Evolutionary conservation across 2,888 invertebrate genomes (phyloP).

Genomic region (Campopleginae sp.): DNA sequence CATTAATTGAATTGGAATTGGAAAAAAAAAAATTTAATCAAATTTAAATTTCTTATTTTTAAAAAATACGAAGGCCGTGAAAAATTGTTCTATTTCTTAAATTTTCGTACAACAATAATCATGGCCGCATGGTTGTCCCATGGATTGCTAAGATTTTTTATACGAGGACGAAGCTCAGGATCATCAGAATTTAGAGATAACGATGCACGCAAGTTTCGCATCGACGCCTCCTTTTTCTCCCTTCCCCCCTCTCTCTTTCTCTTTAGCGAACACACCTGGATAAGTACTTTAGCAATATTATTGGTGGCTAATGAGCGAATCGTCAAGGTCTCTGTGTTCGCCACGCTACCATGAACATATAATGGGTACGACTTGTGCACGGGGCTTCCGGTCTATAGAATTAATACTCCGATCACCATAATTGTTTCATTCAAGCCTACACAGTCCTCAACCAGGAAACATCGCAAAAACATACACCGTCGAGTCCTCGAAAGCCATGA

Average conservation of each 20-base stretch:
- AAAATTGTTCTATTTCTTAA: no score
- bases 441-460: not conserved
- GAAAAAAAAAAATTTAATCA: no score
- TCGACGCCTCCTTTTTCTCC: slow-evolving; percentile 14
- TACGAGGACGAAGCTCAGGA: slow-evolving; percentile 26
- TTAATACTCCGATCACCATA: slow-evolving; percentile 41
- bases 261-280: slow-evolving; percentile 66
- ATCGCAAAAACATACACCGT: not conserved
- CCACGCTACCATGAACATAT: slow-evolving; percentile 60
- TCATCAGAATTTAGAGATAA: slow-evolving; percentile 49
- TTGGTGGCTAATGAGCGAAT: slow-evolving; percentile 76
- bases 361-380: slow-evolving; percentile 27
- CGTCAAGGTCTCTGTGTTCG: slow-evolving; percentile 73
- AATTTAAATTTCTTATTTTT: no score
- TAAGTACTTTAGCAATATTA: slow-evolving; percentile 74
- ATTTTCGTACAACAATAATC: not conserved
- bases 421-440: slow-evolving; percentile 30
- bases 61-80: not conserved
- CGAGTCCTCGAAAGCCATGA: not conserved
- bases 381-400: slow-evolving; percentile 45
- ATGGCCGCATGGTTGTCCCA: not conserved
- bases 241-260: slow-evolving; percentile 10
- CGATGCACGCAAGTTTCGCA: slow-evolving; percentile 39
- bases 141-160: not conserved
- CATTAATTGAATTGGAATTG: no score